Evolutionary conservation across 2,113 vertebrate species (phyloP).

Genomic region (Cacatua alba): DNA sequence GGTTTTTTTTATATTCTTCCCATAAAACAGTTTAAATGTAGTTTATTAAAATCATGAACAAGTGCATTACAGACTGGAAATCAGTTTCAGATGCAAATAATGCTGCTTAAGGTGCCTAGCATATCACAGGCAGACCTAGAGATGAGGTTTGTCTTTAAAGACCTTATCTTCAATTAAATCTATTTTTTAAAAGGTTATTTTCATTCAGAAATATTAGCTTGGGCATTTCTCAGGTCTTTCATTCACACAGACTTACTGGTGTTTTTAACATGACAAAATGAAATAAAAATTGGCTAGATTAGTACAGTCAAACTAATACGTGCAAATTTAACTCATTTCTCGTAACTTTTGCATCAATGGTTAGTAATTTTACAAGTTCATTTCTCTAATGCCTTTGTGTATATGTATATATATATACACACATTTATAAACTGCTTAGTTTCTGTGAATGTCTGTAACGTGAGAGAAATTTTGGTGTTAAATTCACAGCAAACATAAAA

Average conservation of each 20-base stretch:
- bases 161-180: background rate
- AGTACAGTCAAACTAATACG: background rate
- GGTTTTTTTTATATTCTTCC: fast-evolving
- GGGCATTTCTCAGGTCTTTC: background rate
- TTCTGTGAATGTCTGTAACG: background rate
- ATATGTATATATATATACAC: background rate
- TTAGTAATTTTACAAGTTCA: background rate
- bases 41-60: background rate
- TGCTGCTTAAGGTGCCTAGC: background rate
- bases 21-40: background rate
- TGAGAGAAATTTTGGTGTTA: background rate
- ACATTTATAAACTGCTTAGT: background rate
- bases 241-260: background rate
- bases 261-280: background rate
- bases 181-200: background rate
- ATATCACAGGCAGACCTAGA: background rate
- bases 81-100: background rate
- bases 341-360: background rate
- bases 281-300: background rate
- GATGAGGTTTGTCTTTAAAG: background rate
- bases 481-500: background rate
- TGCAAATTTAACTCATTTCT: background rate
- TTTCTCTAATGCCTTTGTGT: background rate
- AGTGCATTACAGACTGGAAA: background rate
- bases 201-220: background rate